Percentiles rank a stretch among this genome's conserved stretches.
phyloP scores from a whole-genome alignment of 2,113 vertebrate species.

The Seriola rivoliana region DNA sequence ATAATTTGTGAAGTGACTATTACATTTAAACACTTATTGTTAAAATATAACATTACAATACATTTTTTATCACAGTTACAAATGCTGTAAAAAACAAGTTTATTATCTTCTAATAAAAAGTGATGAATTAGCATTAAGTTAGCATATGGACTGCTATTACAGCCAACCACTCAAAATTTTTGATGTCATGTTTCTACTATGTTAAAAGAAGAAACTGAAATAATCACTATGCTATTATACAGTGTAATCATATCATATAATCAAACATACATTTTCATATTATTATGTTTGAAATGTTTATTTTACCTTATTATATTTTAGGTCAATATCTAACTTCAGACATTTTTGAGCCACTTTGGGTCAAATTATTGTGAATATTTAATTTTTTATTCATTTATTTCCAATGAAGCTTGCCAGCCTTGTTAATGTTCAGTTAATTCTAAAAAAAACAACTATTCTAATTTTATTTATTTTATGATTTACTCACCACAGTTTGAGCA shows the following conservation, averaged over 20 bases:
- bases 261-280: too few relatives aligned
- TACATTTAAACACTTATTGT: neutral
- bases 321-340: neutral
- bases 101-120: neutral
- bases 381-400: neutral
- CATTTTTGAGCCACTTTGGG: neutral
- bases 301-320: neutral
- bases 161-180: neutral
- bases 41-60: neutral
- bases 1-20: neutral
- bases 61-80: neutral
- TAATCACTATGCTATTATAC: neutral
- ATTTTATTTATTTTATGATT: neutral
- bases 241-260: neutral
- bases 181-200: neutral
- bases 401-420: neutral
- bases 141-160: neutral
- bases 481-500: neutral
- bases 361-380: neutral
- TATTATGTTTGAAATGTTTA: too few relatives aligned
- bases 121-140: neutral
- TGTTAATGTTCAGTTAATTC: neutral
- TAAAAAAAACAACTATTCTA: neutral
- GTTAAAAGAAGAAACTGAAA: neutral
- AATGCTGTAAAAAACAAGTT: neutral